These are phyloP conservation scores for Alethe diademata DNA, from an alignment of 2,113 vertebrate species.

Conservation along the genomic window DNA sequence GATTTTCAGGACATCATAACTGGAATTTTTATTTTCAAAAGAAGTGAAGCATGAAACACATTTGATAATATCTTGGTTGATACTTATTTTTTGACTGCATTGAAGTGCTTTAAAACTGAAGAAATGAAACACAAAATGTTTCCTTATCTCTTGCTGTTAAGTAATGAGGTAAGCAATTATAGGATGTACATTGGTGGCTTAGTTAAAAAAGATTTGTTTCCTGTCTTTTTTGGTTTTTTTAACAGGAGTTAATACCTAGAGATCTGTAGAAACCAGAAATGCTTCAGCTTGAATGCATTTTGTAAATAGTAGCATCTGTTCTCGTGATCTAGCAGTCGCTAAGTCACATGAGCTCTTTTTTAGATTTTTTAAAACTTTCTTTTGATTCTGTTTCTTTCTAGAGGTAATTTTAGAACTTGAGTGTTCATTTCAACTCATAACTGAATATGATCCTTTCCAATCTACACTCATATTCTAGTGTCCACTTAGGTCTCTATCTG, in stretches of 20 bases:
- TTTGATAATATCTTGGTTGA: not conserved
- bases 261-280: not conserved
- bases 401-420: not conserved
- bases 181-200: not conserved
- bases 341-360: not conserved
- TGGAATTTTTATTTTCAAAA: not conserved
- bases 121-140: not conserved
- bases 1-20: not conserved
- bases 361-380: not conserved
- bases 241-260: not conserved
- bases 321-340: not conserved
- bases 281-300: not conserved
- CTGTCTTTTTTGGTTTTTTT: not conserved
- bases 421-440: not conserved
- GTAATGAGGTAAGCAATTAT: not conserved
- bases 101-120: not conserved
- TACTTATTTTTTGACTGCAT: not conserved
- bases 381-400: not conserved
- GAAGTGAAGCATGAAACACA: not conserved
- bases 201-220: not conserved
- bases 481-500: not conserved
- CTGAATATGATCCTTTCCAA: not conserved
- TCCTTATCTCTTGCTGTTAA: not conserved
- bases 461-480: not conserved
- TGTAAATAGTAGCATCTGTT: conserved; percentile 15